phyloP scores from a whole-genome alignment of 2,797 vertebrate genomes.

The Brotula barbata region DNA sequence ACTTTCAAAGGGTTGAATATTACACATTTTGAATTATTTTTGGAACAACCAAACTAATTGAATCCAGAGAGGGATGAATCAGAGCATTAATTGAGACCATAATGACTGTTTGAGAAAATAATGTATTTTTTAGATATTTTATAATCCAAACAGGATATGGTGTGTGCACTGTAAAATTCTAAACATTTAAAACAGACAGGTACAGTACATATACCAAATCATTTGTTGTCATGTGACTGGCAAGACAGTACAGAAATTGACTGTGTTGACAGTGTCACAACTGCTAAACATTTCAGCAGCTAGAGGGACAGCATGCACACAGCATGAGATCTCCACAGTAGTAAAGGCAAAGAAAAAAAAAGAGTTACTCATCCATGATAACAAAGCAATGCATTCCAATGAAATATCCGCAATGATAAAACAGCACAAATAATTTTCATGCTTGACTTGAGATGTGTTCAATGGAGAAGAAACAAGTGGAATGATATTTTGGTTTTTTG shows the following conservation, averaged over 20 bases:
- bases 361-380: constrained; percentile 11
- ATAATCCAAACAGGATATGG: too few relatives aligned
- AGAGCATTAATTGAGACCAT: too few relatives aligned
- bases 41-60: neutral
- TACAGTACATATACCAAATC: constrained; percentile 18
- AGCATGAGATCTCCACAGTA: constrained; percentile 13
- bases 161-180: constrained; percentile 13
- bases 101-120: too few relatives aligned
- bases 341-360: constrained; percentile 25
- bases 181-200: constrained; percentile 13
- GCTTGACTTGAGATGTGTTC: neutral
- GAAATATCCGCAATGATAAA: neutral
- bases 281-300: constrained; percentile 27
- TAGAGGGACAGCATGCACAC: constrained; percentile 25
- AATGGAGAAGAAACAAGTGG: constrained; percentile 12
- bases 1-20: neutral
- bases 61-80: neutral
- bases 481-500: constrained; percentile 15
- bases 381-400: constrained; percentile 7
- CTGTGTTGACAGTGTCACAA: constrained; percentile 27
- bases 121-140: too few relatives aligned
- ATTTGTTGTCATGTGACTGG: constrained; percentile 22
- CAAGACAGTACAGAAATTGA: constrained; percentile 21
- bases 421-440: constrained; percentile 3
- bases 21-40: neutral